Conservation (phyloP, 2,113 vertebrate species). For the Dipodomys merriami region DNA sequence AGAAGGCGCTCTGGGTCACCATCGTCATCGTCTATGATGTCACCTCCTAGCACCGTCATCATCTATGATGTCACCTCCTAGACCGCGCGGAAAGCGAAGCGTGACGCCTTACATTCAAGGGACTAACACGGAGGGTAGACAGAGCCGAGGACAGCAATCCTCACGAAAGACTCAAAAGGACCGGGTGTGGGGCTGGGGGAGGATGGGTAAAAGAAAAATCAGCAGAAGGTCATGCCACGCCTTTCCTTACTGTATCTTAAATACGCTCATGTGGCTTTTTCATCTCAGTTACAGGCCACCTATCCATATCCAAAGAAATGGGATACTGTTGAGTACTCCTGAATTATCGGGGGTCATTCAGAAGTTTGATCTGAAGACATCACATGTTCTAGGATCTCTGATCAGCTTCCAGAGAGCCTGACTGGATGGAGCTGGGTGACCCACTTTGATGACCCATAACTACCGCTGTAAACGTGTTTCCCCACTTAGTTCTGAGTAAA, state of each 20-base stretch:
- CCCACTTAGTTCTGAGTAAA: conserved; percentile 25
- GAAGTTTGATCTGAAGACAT: background rate
- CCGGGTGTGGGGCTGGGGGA: background rate
- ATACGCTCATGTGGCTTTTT: background rate
- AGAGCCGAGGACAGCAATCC: background rate
- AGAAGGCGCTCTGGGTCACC: no score
- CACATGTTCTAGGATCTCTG: background rate
- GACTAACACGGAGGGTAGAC: background rate
- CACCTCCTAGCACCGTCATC: no score
- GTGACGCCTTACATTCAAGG: background rate
- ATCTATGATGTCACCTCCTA: no score
- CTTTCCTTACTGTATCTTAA: background rate
- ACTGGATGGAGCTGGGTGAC: background rate
- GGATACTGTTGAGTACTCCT: background rate
- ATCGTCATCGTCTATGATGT: no score
- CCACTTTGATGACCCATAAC: background rate
- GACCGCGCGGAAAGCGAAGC: no score
- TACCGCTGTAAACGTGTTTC: background rate
- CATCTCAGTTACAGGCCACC: background rate
- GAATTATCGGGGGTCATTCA: background rate
- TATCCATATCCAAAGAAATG: background rate
- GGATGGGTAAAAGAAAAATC: background rate
- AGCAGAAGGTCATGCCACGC: background rate
- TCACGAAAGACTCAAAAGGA: no score
- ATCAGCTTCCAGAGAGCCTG: background rate